Evolutionary conservation across 2,797 vertebrate genomes (phyloP).

Genomic region (Ctenochaetus hawaiiensis): DNA sequence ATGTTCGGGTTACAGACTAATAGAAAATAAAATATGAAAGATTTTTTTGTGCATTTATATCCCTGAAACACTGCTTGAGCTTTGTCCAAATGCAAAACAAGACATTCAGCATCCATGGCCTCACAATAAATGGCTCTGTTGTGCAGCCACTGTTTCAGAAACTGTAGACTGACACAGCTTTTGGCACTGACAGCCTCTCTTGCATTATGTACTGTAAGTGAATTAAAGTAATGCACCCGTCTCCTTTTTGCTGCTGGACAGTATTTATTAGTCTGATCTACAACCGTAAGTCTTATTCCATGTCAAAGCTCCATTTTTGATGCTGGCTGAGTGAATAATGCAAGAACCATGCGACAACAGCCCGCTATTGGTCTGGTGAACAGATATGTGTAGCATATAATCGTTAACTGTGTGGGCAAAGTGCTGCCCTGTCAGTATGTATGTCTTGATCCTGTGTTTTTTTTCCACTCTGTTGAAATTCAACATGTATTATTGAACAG

Average conservation of each 20-base stretch:
- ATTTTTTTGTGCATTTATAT: conserved; percentile 35
- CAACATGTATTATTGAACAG: conserved; percentile 25
- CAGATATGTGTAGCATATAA: conserved; percentile 48
- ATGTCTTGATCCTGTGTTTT: conserved; percentile 24
- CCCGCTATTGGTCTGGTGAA: conserved; percentile 46
- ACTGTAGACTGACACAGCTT: conserved; percentile 64
- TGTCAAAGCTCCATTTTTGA: conserved; percentile 69
- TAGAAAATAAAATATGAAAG: conserved; percentile 23
- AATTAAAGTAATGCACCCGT: conserved; percentile 83
- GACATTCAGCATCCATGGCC: conserved; percentile 25
- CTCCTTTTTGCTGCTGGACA: conserved; percentile 69
- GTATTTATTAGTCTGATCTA: conserved; percentile 80
- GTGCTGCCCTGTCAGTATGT: conserved; percentile 18
- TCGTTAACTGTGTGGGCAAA: conserved; percentile 26
- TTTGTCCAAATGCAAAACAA: conserved; percentile 40
- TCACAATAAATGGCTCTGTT: conserved; percentile 23
- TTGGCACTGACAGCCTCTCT: conserved; percentile 65
- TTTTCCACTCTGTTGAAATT: not conserved
- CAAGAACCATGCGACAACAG: conserved; percentile 37
- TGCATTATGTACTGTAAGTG: conserved; percentile 73
- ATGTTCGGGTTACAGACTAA: not conserved
- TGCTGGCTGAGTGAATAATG: conserved; percentile 63
- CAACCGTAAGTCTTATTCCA: conserved; percentile 69
- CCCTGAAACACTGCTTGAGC: conserved; percentile 36
- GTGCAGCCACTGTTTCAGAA: conserved; percentile 43